phyloP scores from a whole-genome alignment of 2,888 invertebrate species.

The Scaptomyza polygonia region DNA sequence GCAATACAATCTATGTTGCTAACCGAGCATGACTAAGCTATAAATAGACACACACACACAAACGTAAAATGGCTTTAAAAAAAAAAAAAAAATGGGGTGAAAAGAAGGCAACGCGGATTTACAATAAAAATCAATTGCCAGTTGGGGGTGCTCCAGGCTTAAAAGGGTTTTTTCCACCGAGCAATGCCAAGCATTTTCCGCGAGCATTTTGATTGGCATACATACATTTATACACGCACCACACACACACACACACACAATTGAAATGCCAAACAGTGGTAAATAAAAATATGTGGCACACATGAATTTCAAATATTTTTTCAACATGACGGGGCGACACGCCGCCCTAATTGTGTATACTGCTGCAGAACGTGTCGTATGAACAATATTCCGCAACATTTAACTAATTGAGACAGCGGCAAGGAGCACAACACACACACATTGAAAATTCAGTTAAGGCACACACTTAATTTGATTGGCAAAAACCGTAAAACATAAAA shows the following conservation, averaged over 20 bases:
- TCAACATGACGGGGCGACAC: conserved; percentile 67
- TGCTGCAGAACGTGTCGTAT: conserved; percentile 39
- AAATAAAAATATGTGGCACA: conserved; percentile 59
- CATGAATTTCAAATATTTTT: conserved; percentile 78
- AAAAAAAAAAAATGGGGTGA: conserved; percentile 16
- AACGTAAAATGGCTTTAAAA: conserved; percentile 43
- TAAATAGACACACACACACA: conserved; percentile 48
- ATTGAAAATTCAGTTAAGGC: conserved; percentile 44
- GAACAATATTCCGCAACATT: conserved; percentile 73
- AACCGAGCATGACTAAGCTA: conserved; percentile 60
- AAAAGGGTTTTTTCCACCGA: conserved; percentile 43
- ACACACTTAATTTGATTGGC: conserved; percentile 60
- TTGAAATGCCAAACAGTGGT: conserved; percentile 67
- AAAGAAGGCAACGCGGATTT: conserved; percentile 43
- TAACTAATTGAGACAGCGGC: conserved; percentile 67
- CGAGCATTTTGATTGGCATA: conserved; percentile 77
- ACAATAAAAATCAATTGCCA: conserved; percentile 69
- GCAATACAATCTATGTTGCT: conserved; percentile 63
- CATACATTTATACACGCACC: conserved; percentile 29
- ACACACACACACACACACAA: conserved; percentile 39
- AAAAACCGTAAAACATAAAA: conserved; percentile 31
- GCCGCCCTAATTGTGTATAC: conserved; percentile 67
- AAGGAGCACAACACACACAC: conserved; percentile 7
- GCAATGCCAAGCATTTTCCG: conserved; percentile 76
- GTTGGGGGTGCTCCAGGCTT: conserved; percentile 26